Evolutionary conservation across 2,888 invertebrate species (phyloP), one percentile per base, ranked within the genome.

Genomic region (Pterobdella sp.): DNA sequence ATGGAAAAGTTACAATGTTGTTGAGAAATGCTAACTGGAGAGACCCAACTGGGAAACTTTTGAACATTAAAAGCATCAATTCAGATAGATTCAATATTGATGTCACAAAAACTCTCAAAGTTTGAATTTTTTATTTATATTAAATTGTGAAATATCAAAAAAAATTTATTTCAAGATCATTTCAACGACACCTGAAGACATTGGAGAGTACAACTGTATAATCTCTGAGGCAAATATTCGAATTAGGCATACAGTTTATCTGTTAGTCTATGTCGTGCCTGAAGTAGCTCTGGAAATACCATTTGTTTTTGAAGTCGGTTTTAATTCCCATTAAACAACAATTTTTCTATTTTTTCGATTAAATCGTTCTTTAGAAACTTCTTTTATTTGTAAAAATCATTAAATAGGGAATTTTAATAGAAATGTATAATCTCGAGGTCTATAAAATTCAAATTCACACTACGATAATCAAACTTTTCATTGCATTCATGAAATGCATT

Each of bases 251-350:
- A 56, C 18, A 36, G 71, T 71, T 32, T 35, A 63, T 10, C 60
- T 71, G 31, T 1, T 71, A n/a, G 60, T 63, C n/a, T 71, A 63
- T 32, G 18, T 10, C 2, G 31, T 71, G 26, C 71, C 71, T 63
- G 63, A 71, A n/a, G 71, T 71, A 14, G 63, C 60, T 1, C 60
- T 71, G 32, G 71, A 71, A 63, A 71, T 63, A n/a, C 71, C 71
- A 0, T 71, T 71, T 32, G 71, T 71, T 22, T 71, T 71, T 34
- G 63, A 63, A 31, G 71, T 71, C 1, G 26, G 4, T 31, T 29
- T n/a, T 32, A 36, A 31, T 42, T 68, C 37, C 42, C 1, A 29
- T 26, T 42, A 36, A 36, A 35, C 36, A 32, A 26, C n/a, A n/a
- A n/a, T n/a, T n/a, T n/a, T n/a, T n/a, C n/a, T n/a, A n/a, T n/a